phyloP scores from a whole-genome alignment of 1,140 invertebrate genomes.

The Hyposmocoma kahamanoa region DNA sequence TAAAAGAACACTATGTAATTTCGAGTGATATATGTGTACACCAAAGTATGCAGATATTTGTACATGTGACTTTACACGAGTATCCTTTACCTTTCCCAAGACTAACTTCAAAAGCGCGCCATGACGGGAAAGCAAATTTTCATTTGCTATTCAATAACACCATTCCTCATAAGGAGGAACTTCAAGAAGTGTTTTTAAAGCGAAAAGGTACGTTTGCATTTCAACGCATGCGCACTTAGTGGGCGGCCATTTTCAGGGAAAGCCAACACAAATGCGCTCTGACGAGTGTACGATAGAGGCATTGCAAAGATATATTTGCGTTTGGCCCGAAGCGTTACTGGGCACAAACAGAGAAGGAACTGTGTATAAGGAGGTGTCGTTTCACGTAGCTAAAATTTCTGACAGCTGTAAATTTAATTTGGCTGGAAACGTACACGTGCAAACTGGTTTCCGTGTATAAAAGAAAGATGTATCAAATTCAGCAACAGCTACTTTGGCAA shows the following conservation, averaged over 20 bases:
- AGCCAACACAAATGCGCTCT: too few relatives aligned
- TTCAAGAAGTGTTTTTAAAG: too few relatives aligned
- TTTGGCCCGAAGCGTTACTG: too few relatives aligned
- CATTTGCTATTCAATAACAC: too few relatives aligned
- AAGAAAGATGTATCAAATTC: conserved; percentile 22
- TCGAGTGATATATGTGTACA: neutral
- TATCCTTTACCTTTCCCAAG: conserved; percentile 41
- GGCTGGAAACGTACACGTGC: conserved; percentile 12
- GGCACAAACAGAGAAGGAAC: too few relatives aligned
- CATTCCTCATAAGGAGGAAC: too few relatives aligned
- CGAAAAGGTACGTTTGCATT: neutral
- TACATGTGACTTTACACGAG: conserved; percentile 8
- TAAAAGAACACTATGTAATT: neutral
- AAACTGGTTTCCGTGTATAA: too few relatives aligned
- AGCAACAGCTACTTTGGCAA: conserved; percentile 13
- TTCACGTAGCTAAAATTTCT: too few relatives aligned
- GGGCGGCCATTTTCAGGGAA: conserved; percentile 40
- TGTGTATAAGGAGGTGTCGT: too few relatives aligned
- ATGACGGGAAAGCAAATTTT: too few relatives aligned
- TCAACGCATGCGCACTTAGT: conserved; percentile 22
- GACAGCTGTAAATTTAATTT: too few relatives aligned
- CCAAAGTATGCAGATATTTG: neutral
- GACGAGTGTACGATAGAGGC: too few relatives aligned
- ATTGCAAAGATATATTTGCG: conserved; percentile 6
- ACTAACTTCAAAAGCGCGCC: conserved; percentile 37